These are phyloP conservation scores for Characodon lateralis DNA, from an alignment of 2,797 vertebrate species.

Conservation along the genomic window DNA sequence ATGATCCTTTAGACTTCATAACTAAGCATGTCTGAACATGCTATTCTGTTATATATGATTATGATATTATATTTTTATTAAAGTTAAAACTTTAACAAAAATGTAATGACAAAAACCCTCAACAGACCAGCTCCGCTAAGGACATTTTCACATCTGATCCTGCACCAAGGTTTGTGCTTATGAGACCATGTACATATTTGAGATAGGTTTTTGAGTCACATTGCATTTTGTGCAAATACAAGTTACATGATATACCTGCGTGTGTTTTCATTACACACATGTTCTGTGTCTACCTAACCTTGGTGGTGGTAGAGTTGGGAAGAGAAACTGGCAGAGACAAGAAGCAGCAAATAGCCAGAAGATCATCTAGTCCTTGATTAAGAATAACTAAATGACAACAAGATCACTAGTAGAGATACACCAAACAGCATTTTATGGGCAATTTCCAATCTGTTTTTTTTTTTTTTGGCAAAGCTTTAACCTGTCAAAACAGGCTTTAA, in stretches of 20 bases:
- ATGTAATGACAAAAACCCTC: neutral
- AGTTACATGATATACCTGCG: neutral
- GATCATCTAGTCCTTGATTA: neutral
- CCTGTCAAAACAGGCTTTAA: no score
- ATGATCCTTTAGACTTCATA: neutral
- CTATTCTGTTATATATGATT: neutral
- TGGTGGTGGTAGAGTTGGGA: neutral
- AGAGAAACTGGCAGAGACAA: neutral
- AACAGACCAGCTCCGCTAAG: neutral
- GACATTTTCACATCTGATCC: neutral
- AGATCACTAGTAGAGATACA: neutral
- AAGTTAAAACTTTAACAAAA: neutral
- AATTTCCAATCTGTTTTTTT: neutral
- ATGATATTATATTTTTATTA: neutral
- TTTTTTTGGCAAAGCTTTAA: neutral
- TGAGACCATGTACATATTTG: conserved; percentile 2
- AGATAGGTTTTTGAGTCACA: neutral
- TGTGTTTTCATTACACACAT: neutral
- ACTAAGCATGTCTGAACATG: neutral
- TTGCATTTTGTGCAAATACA: conserved; percentile 3
- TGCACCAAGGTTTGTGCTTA: neutral
- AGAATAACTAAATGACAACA: neutral
- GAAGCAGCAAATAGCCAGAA: neutral
- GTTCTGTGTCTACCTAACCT: neutral
- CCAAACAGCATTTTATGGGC: neutral